Evolutionary conservation across 1,140 invertebrate genomes (phyloP).

Genomic region (Microplitis mediator): DNA sequence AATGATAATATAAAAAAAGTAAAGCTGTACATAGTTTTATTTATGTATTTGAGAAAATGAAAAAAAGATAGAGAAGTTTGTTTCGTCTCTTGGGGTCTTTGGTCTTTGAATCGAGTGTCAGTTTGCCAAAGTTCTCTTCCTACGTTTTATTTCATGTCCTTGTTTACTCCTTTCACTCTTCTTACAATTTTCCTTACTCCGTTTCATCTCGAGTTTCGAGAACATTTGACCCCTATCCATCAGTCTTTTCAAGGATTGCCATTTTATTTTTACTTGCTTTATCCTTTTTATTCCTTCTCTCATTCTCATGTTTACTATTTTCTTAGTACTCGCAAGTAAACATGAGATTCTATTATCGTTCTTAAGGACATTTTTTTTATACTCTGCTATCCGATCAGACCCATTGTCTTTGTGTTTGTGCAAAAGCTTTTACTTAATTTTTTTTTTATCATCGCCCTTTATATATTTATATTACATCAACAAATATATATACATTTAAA

Average conservation of each 20-base stretch:
- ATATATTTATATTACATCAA: background rate
- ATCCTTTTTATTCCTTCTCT: background rate
- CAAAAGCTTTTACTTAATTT: background rate
- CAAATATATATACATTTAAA: too few relatives aligned
- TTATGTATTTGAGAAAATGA: slow-evolving; percentile 1
- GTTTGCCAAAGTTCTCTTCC: slow-evolving; percentile 38
- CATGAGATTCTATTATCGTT: background rate
- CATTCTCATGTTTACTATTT: background rate
- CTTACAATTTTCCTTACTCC: slow-evolving; percentile 14
- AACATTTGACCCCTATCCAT: slow-evolving; percentile 1
- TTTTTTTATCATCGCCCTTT: background rate
- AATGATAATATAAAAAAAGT: background rate
- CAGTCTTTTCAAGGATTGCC: background rate
- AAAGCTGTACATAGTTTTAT: slow-evolving; percentile 20
- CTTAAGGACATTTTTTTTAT: background rate
- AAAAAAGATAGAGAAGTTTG: slow-evolving; percentile 23
- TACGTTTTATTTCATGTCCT: background rate
- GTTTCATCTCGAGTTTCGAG: background rate
- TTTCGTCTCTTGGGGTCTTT: slow-evolving; percentile 36
- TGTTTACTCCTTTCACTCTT: slow-evolving; percentile 6
- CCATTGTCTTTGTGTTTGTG: background rate
- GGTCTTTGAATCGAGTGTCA: slow-evolving; percentile 42
- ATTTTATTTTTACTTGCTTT: background rate
- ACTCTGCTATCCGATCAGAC: background rate
- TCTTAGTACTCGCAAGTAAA: background rate